These are phyloP conservation scores for Solenopsis invicta DNA, from an alignment of 1,140 invertebrate genomes.

Conservation along the genomic window DNA sequence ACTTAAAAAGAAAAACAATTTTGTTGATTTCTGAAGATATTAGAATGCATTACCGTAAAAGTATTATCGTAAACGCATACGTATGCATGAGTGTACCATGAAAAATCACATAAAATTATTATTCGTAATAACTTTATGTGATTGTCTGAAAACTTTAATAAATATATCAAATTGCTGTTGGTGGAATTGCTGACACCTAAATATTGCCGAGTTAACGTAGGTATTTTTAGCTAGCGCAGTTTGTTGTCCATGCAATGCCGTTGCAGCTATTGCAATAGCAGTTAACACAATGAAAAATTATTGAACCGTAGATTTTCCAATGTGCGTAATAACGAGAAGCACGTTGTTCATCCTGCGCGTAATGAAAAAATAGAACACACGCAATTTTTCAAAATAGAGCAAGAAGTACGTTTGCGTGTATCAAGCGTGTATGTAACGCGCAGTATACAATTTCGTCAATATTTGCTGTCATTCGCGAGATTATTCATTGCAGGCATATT, in stretches of 20 bases:
- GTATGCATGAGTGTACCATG: not conserved
- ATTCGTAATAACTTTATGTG: not conserved
- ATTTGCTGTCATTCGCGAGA: conserved; percentile 51
- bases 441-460: conserved; percentile 41
- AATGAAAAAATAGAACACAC: not conserved
- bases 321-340: not conserved
- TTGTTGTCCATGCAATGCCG: not conserved
- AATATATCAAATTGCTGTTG: not conserved
- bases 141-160: not conserved
- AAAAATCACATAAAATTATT: not conserved
- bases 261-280: not conserved
- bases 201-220: not conserved
- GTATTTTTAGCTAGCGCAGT: not conserved
- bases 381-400: conserved; percentile 24
- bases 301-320: not conserved
- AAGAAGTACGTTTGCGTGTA: conserved; percentile 1
- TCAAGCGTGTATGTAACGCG: not conserved
- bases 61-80: not conserved
- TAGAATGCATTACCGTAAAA: conserved; percentile 25
- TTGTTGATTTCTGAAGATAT: conserved; percentile 21
- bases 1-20: conserved; percentile 22
- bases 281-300: conserved; percentile 13
- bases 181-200: not conserved
- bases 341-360: not conserved
- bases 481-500: conserved; percentile 24